These are phyloP conservation scores for Pomatorhinus ruficollis DNA, from an alignment of 2,113 vertebrate genomes.

Conservation along the genomic window DNA sequence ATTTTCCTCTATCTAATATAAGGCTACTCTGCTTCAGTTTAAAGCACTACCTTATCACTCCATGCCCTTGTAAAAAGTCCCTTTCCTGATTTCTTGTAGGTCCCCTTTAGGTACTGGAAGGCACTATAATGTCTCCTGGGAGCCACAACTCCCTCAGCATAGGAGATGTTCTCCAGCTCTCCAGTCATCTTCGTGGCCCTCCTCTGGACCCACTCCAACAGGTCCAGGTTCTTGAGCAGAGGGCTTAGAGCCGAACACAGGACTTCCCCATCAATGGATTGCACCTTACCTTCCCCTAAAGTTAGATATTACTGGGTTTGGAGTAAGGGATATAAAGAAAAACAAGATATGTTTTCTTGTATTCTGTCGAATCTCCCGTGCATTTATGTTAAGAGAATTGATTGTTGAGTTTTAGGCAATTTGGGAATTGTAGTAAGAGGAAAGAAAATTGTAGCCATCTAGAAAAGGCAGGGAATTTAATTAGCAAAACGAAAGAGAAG, in stretches of 20 bases:
- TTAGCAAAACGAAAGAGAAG: neutral
- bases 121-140: neutral
- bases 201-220: neutral
- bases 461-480: neutral
- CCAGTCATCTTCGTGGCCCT: fast-evolving
- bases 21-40: neutral
- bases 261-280: neutral
- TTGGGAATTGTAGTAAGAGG: neutral
- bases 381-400: neutral
- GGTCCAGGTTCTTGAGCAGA: neutral
- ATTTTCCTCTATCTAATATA: neutral
- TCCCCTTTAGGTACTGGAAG: neutral
- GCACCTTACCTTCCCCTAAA: neutral
- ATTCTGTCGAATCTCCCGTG: neutral
- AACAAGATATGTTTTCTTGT: neutral
- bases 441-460: neutral
- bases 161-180: neutral
- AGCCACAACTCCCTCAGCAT: neutral
- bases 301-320: neutral
- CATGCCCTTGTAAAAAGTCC: neutral
- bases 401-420: neutral
- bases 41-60: neutral
- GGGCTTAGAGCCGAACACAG: neutral
- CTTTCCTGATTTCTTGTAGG: neutral
- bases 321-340: neutral